Base-by-base conservation (phyloP, 2,888 invertebrate genomes). In the Crepidodera aurea region DNA sequence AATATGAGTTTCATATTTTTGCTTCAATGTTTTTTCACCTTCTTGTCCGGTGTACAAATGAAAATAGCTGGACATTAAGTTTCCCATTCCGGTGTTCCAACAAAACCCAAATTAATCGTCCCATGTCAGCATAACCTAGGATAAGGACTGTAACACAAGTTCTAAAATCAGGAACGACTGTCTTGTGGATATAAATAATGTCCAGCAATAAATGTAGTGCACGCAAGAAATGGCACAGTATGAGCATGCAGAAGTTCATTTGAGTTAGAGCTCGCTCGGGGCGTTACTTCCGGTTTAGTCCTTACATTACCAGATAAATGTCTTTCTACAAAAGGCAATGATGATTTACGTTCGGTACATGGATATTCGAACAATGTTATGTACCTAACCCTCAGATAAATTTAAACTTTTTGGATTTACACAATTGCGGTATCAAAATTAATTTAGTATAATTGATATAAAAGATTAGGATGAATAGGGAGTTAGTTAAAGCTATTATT, bases 261-360 rank as follows among this genome's bases (percentile, higher is more conserved):
- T 62, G 65, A 68, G 69, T 71, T 69, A 65, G 59, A 56, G 58
- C 57, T 55, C 56, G 58, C 69, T 61, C 60, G 57, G 62, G 69
- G 70, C 63, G 66, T 66, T 57, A 66, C 65, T 70, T 72, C 68
- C 70, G 69, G 69, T 70, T 73, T 66, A 70, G 70, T 71, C 71
- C 71, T 69, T 72, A 75, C 72, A 75, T 74, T 73, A 74, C 72
- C 75, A 75, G 75, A 78, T 78, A 77, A 79, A 77, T 77, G 78
- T 77, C 77, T 75, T 65, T 72, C 68, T 69, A 78, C 76, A 78
- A 77, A 77, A 74, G 74, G 71, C 71, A 70, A 72, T 71, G 74
- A 75, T 78, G 76, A 78, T 77, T 77, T 77, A 78, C 77, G 68
- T 65, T 54, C 64, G 62, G 63, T 68, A 70, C 67, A 60, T 64